Conservation (phyloP, 2,888 invertebrate genomes). For the Agriopis aurantiaria region DNA sequence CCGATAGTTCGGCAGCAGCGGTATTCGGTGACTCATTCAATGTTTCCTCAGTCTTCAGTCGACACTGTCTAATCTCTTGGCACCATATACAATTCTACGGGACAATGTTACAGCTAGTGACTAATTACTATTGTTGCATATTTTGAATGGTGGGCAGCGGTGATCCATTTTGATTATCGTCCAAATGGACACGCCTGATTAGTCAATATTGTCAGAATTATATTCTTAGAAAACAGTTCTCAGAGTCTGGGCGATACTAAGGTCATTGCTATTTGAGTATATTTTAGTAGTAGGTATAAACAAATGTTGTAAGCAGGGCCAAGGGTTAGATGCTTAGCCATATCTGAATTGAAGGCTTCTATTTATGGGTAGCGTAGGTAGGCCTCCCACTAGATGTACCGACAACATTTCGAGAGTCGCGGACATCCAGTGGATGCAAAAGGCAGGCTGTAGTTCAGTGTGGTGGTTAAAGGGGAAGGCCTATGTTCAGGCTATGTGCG, state of each 20-base stretch:
- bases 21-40: conserved; percentile 22
- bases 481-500: no score
- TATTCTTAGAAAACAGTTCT: not conserved
- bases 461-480: no score
- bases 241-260: not conserved
- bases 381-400: no score
- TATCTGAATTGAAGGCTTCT: no score
- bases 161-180: not conserved
- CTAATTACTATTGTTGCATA: conserved; percentile 18
- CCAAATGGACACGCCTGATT: conserved; percentile 8
- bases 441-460: no score
- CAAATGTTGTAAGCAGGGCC: no score
- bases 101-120: conserved; percentile 31
- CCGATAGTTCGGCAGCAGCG: conserved; percentile 2
- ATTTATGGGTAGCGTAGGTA: no score
- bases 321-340: no score
- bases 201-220: not conserved
- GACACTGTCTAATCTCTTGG: conserved; percentile 31
- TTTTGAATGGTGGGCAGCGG: not conserved
- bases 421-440: no score
- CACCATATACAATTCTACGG: conserved; percentile 23
- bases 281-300: no score
- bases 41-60: conserved; percentile 16
- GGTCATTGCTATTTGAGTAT: conserved; percentile 9
- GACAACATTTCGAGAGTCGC: no score